These are phyloP conservation scores for Phrynocephalus versicolor DNA, from an alignment of 2,113 vertebrate genomes.

Conservation along the genomic window DNA sequence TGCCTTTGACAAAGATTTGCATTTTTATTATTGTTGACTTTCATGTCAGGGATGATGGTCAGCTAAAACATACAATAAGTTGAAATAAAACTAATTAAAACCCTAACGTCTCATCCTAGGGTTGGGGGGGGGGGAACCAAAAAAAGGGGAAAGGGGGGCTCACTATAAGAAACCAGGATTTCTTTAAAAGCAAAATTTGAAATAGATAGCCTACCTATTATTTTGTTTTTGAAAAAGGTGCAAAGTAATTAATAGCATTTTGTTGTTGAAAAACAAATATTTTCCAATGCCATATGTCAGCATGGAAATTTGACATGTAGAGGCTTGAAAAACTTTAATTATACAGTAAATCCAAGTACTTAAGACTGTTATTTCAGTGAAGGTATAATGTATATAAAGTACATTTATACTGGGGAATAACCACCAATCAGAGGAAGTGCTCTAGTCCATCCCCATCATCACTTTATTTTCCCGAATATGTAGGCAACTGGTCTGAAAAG, in stretches of 20 bases:
- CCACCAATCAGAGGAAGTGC: too few relatives aligned
- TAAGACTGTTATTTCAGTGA: too few relatives aligned
- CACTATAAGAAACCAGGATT: neutral
- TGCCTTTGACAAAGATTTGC: slow-evolving; percentile 72
- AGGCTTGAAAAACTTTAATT: neutral
- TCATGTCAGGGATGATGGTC: slow-evolving; percentile 56
- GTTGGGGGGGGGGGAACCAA: neutral
- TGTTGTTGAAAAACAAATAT: too few relatives aligned
- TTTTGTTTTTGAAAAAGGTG: neutral
- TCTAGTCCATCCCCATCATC: too few relatives aligned
- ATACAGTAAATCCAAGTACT: neutral
- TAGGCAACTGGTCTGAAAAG: too few relatives aligned
- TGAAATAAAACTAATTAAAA: slow-evolving; percentile 49
- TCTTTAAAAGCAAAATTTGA: neutral
- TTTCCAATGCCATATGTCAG: too few relatives aligned
- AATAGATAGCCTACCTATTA: neutral
- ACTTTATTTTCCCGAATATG: too few relatives aligned
- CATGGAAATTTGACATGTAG: neutral
- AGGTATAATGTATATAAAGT: too few relatives aligned
- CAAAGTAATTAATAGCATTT: neutral
- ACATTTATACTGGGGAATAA: too few relatives aligned
- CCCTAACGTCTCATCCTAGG: slow-evolving; percentile 20
- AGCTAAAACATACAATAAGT: slow-evolving; percentile 56
- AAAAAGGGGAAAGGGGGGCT: neutral
- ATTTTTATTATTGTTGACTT: slow-evolving; percentile 79